Percentiles rank a stretch among this genome's conserved stretches.
Evolutionary conservation across 2,888 invertebrate species (phyloP).

Genomic region (Tubulanus polymorphus): DNA sequence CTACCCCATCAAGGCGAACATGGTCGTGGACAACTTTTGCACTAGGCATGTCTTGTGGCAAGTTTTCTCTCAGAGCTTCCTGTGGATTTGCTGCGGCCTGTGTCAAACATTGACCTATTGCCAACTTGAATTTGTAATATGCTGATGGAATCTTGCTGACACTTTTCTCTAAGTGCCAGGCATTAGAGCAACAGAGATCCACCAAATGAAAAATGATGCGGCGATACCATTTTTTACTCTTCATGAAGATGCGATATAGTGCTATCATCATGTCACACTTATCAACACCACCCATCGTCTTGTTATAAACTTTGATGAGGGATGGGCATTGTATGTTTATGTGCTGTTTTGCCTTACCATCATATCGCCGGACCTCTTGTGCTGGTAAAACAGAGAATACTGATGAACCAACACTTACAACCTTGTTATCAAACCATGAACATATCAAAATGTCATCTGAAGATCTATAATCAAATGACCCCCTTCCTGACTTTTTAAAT

Average conservation of each 20-base stretch:
- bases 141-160: neutral
- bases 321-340: neutral
- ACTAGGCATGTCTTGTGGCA: neutral
- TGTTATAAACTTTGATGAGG: neutral
- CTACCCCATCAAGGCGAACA: neutral
- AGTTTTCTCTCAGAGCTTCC: neutral
- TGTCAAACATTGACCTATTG: neutral
- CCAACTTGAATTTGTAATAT: neutral
- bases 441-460: neutral
- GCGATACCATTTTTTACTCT: conserved; percentile 13
- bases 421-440: conserved; percentile 6
- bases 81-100: neutral
- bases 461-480: neutral
- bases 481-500: neutral
- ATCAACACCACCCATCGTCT: neutral
- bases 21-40: neutral
- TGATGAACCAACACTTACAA: conserved; percentile 4
- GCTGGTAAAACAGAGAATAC: neutral
- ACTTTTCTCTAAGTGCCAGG: conserved; percentile 5
- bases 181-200: conserved; percentile 9
- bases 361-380: neutral
- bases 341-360: neutral
- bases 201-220: conserved; percentile 10
- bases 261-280: conserved; percentile 1
- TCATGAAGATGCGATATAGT: conserved; percentile 7